Evolutionary conservation across 1,140 invertebrate species (phyloP).

Genomic region (Plectrocnemia conspersa): DNA sequence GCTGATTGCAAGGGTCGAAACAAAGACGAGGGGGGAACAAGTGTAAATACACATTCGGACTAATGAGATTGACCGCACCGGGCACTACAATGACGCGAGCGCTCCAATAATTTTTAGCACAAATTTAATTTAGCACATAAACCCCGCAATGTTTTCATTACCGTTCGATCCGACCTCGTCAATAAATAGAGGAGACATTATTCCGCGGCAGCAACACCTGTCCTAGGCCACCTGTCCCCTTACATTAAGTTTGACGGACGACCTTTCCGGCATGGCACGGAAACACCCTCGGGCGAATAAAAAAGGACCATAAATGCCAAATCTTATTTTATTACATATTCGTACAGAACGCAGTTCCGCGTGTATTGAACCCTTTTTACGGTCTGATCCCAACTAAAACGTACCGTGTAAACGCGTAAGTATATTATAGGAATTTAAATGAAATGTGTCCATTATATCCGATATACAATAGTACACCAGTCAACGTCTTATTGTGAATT

Average conservation of each 20-base stretch:
- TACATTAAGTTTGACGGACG: conserved; percentile 23
- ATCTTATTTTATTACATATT: conserved; percentile 17
- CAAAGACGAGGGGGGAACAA: too few relatives aligned
- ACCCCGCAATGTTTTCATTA: conserved; percentile 21
- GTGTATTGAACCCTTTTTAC: too few relatives aligned
- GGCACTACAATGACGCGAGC: background rate
- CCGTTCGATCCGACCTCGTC: background rate
- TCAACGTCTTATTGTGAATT: too few relatives aligned
- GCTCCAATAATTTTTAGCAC: conserved; percentile 5
- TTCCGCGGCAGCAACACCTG: conserved; percentile 12
- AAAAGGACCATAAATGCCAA: conserved; percentile 15
- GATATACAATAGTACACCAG: too few relatives aligned
- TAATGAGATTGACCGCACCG: background rate
- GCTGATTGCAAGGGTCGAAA: too few relatives aligned
- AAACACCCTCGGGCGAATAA: background rate
- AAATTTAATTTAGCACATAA: conserved; percentile 17
- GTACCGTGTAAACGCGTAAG: too few relatives aligned
- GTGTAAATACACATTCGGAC: too few relatives aligned
- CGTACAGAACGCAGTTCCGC: too few relatives aligned
- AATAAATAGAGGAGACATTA: conserved; percentile 6
- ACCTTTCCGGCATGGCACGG: background rate
- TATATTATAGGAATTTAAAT: too few relatives aligned
- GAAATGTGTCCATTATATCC: too few relatives aligned
- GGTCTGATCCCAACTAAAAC: too few relatives aligned
- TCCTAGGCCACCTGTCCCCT: conserved; percentile 16